Base-by-base conservation (phyloP, 2,888 invertebrate genomes). In the Tenodera sinensis region DNA sequence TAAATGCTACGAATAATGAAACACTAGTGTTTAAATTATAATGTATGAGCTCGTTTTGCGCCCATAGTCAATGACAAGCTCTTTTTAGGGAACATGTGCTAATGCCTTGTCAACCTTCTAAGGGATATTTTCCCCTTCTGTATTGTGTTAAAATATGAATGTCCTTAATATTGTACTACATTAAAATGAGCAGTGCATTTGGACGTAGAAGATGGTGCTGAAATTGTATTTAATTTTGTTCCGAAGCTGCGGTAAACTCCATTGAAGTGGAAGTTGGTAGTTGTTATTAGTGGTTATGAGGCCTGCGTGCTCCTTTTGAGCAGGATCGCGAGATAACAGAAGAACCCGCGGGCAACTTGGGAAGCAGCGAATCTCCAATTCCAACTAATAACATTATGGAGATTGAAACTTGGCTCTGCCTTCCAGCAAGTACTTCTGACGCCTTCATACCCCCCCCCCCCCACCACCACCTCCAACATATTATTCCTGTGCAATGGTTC, bases 371-470 rank as follows among this genome's bases (percentile, higher is more conserved):
- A 81, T 86, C 86, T 71, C 86, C 28, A 86, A 86, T 81, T 86
- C 47, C 86, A 28, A 28, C 71, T 86, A 86, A 86, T 71, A 86
- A 81, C 28, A 86, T 86, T 86, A 86, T 81, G 54, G 14, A 86
- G 86, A 86, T 81, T 28, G 86, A 81, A 86, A 86, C 28, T 86
- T 86, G 81, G 86, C 28, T 28, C 54, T 71, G 86, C 86, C 86
- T 30, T 28, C 42, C 30, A 86, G 86, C 86, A 86, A 86, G 81
- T 85, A 85, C 85, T 71, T 71, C 54, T 71, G 54, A 71, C 54
- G 54, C 54, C 54, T 71, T 71, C 54, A 20, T 3, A 71, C 20
- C 42, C 42, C 1, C 42, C 42, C 42, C 42, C 9, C 42, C 20
- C 20, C 42, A 9, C 1, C 42, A 9, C 42, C 42, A 42, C 42